Percentiles rank a stretch among this genome's conserved stretches.
These are phyloP conservation scores for Babyrousa celebensis DNA, from an alignment of 2,797 vertebrate species.

Conservation along the genomic window DNA sequence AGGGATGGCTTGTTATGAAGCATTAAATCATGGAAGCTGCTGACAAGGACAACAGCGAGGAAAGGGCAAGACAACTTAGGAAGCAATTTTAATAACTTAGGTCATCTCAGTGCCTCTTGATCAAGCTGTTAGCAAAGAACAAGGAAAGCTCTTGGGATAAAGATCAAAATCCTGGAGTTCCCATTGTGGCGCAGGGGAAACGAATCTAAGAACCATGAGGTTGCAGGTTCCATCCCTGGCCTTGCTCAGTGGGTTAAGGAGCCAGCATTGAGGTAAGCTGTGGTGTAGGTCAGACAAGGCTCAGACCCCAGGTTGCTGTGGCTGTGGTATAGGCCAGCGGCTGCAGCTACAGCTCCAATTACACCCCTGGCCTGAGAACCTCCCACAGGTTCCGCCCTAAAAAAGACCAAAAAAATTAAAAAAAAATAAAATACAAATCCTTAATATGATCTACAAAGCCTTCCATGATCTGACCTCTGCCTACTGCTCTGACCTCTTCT, in stretches of 20 bases:
- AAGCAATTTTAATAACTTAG: background rate
- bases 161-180: background rate
- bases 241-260: too few relatives aligned
- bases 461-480: background rate
- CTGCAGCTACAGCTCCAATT: too few relatives aligned
- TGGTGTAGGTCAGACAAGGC: too few relatives aligned
- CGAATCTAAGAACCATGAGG: too few relatives aligned
- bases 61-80: background rate
- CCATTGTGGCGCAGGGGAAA: too few relatives aligned
- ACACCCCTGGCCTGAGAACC: too few relatives aligned
- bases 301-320: too few relatives aligned
- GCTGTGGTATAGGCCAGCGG: too few relatives aligned
- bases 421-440: background rate
- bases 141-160: background rate
- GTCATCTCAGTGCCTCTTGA: background rate
- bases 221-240: too few relatives aligned
- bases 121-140: background rate
- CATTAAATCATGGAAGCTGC: background rate
- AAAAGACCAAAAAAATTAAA: too few relatives aligned
- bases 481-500: background rate
- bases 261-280: too few relatives aligned
- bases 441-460: background rate
- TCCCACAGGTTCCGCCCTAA: too few relatives aligned
- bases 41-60: background rate
- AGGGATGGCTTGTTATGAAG: background rate